Evolutionary conservation across 2,797 vertebrate genomes (phyloP), one percentile per base, ranked within the genome.

Genomic region (Novumbra hubbsi): DNA sequence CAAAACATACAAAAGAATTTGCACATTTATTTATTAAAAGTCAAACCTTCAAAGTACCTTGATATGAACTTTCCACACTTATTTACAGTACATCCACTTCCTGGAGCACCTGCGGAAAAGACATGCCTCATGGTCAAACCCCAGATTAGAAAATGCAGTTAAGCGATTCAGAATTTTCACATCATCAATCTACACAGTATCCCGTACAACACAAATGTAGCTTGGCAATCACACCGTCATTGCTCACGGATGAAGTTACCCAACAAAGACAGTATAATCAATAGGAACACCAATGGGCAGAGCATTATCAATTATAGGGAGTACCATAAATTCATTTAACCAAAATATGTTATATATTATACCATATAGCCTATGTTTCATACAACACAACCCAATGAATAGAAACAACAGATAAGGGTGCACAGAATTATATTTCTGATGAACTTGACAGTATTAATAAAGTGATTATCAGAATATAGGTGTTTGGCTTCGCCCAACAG

Each of bases 21-120:
- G 91, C 82, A 88, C 85, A 89, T 95, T 95, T 95, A 95, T 95
- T 95, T 94, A 93, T 93, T 78, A 93, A 93, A 95, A 95, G 94
- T 77, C 93, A 93, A 94, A 93, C 93, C 94, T 92, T 94, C 93
- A 95, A 95, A 95, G 92, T 93, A 94, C 90, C 92, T 91, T 90
- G 81, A 78, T 70, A 70, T 92, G 93, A 94, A 94, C 94, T 92
- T 93, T 92, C 77, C 85, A 94, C 94, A 95, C 93, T 71, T 90
- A 93, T 94, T 89, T 94, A 93, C 93, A 45, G 41, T 45, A 14
- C 9, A 94, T 90, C 89, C 79, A 85, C 88, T 93, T 92, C 90
- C 89, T 89, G 88, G 92, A 90, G 92, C 89, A 90, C 88, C 91
- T 90, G 89, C 93, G 93, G 85, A 92, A 94, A 93, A 94, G 88